Base-by-base conservation (phyloP, 2,113 vertebrate genomes). In the Mastomys natalensis region DNA sequence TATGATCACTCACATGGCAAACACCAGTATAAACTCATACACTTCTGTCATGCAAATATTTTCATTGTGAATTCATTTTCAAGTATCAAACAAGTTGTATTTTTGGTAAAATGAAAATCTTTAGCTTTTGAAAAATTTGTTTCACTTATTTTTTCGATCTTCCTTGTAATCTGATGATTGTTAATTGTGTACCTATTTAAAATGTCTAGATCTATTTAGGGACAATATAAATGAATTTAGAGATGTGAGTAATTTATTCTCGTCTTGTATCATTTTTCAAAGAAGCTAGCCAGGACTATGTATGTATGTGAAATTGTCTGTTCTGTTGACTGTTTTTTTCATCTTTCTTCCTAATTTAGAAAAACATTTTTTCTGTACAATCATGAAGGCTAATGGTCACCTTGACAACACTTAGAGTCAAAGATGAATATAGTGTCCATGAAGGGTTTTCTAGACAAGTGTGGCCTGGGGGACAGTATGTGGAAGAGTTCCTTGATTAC, bases 1-100 rank as follows among this genome's bases (percentile, higher is more conserved):
- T 89, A 90, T 72, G 43, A 95, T 87, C 58, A 66, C 84, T 91
- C 87, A 74, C 48, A 85, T 5, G 29, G 48, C 76, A 66, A 96
- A 86, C 62, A 29, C 9, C 1, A 58, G 16, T 55, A 29, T 17
- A 85, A 93, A 93, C 60, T n/a, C 37, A 29, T 5, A 37, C 66
- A 66, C 17, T 76, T 90, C 15, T 91, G 64, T 37, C 22, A 73
- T 43, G 26, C 31, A 93, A 86, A 76, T 3, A 19, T 45, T 53
- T 94, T 87, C 53, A 55, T 55, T 72, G 29, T 31, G 48, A 77
- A 78, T 90, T 53, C 22, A 84, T 80, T 94, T 93, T 40, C 34
- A 29, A n/a, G 64, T 37, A 74, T 93, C 48, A 89, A n/a, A 43
- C 48, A 45, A 89, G 86, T 45, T 13, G 6, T 0, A 13, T 37